Percentiles rank a stretch among this genome's conserved stretches.
These are phyloP conservation scores for Synanthedon myopaeformis DNA, from an alignment of 2,888 invertebrate species.

Conservation along the genomic window DNA sequence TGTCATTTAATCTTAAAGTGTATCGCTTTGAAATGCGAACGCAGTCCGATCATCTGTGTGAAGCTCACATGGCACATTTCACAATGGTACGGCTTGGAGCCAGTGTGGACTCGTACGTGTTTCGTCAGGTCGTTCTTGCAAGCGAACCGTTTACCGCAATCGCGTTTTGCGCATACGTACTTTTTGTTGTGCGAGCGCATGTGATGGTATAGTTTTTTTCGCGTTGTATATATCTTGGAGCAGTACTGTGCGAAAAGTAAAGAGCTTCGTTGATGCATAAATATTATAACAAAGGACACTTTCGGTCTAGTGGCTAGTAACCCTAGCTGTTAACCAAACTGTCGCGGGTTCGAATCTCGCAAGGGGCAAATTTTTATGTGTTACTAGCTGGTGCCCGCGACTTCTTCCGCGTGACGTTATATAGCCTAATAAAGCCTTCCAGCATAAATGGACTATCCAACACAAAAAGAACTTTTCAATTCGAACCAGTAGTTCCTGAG, in stretches of 20 bases:
- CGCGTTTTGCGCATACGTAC: slow-evolving; percentile 22
- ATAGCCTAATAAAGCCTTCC: too few species aligned
- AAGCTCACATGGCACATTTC: slow-evolving; percentile 36
- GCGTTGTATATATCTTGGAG: slow-evolving; percentile 27
- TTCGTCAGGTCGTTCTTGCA: slow-evolving; percentile 47
- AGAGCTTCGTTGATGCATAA: too few species aligned
- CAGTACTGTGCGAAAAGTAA: slow-evolving; percentile 29
- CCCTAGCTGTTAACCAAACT: too few species aligned
- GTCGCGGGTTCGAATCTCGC: too few species aligned
- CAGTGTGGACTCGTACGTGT: slow-evolving; percentile 50
- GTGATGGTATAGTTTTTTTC: slow-evolving; percentile 47
- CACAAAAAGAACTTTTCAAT: too few species aligned
- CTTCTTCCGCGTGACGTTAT: too few species aligned
- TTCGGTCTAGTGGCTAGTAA: too few species aligned
- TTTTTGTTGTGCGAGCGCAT: slow-evolving; percentile 36
- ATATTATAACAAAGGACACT: too few species aligned
- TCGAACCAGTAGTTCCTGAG: too few species aligned
- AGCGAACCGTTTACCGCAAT: slow-evolving; percentile 44
- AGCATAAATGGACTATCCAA: too few species aligned
- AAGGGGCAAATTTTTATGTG: too few species aligned
- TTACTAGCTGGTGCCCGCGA: too few species aligned
- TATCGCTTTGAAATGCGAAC: slow-evolving; percentile 25
- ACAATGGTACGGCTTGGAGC: slow-evolving; percentile 46
- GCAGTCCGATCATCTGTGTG: slow-evolving; percentile 37
- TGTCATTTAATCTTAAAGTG: slow-evolving; percentile 13